These are phyloP conservation scores for Peromyscus californicus DNA, from an alignment of 2,113 vertebrate species.

Conservation along the genomic window DNA sequence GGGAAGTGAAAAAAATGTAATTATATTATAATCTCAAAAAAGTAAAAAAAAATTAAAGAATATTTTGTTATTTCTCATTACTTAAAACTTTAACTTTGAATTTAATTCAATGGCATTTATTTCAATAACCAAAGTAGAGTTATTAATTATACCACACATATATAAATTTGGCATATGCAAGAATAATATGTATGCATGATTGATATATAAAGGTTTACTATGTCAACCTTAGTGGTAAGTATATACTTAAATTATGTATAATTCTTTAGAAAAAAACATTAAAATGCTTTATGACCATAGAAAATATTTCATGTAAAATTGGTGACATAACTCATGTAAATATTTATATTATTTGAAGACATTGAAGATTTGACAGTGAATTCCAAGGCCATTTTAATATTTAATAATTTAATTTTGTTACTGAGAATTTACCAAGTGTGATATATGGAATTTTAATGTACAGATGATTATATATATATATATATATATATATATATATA, in stretches of 20 bases:
- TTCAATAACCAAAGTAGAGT: background rate
- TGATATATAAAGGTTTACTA: background rate
- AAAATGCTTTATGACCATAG: background rate
- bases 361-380: background rate
- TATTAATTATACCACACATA: background rate
- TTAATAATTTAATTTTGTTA: conserved; percentile 16
- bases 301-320: conserved; percentile 5
- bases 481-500: background rate
- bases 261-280: background rate
- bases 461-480: background rate
- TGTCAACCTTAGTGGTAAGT: background rate
- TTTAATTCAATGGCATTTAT: background rate
- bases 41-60: background rate
- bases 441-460: background rate
- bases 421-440: background rate
- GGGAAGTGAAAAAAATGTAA: background rate
- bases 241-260: background rate
- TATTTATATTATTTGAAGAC: conserved; percentile 15
- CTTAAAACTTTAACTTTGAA: background rate
- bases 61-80: background rate
- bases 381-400: conserved; percentile 21
- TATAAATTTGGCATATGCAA: background rate
- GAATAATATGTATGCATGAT: background rate
- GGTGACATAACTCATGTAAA: background rate
- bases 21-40: background rate